Evolutionary conservation across 2,797 vertebrate species (phyloP).

Genomic region (Chelon labrosus): DNA sequence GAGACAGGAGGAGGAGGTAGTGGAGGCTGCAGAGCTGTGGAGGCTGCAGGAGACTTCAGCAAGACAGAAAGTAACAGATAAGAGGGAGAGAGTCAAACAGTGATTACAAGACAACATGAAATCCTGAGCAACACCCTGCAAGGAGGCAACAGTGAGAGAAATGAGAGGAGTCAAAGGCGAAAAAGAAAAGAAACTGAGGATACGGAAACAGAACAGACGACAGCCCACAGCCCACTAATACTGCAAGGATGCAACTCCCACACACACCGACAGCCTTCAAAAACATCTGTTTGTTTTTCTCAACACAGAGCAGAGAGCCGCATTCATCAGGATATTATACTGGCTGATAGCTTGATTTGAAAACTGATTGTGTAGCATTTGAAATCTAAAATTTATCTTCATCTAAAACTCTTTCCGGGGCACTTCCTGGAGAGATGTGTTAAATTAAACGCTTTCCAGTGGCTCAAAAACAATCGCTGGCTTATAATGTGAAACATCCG

Average conservation of each 20-base stretch:
- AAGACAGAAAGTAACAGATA: constrained; percentile 58
- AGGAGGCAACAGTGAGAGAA: constrained; percentile 86
- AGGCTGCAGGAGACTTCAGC: constrained; percentile 69
- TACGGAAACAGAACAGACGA: constrained; percentile 73
- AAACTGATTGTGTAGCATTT: too few relatives aligned
- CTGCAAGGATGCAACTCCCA: constrained; percentile 88
- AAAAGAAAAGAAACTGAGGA: constrained; percentile 55
- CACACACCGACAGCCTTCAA: constrained; percentile 40
- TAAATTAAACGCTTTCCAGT: constrained; percentile 10
- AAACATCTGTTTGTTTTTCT: constrained; percentile 10
- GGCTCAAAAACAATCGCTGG: background rate
- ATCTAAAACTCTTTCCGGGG: too few relatives aligned
- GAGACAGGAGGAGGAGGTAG: constrained; percentile 60
- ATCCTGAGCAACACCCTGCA: constrained; percentile 89
- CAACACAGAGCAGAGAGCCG: constrained; percentile 6
- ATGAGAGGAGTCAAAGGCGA: constrained; percentile 63
- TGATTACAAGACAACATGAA: constrained; percentile 86
- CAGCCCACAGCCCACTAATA: constrained; percentile 80
- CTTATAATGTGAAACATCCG: background rate
- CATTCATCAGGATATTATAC: constrained; percentile 2
- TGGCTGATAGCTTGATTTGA: too few relatives aligned
- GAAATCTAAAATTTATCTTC: too few relatives aligned
- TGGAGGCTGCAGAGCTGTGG: constrained; percentile 72
- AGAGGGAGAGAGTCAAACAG: constrained; percentile 78
- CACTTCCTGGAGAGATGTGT: constrained; percentile 11